Base-by-base conservation (phyloP, 1,140 invertebrate genomes). In the Trypoxylus dichotomus region DNA sequence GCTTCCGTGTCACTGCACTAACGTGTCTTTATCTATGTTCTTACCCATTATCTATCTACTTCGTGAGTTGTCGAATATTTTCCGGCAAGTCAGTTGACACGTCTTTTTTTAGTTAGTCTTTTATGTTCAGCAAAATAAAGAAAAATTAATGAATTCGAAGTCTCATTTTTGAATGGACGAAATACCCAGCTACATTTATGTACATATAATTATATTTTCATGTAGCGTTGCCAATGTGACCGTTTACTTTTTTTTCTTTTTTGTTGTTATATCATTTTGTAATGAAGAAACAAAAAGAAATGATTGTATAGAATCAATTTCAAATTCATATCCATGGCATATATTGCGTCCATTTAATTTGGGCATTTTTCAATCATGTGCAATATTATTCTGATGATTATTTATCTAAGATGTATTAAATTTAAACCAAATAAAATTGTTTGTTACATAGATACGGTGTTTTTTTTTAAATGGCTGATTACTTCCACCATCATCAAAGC, bases 351-450 rank as follows among this genome's bases (percentile, higher is more conserved):
- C 83, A 84, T 84, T 85, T 84, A 81, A 85, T 80, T 80, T 83
- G 83, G 81, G 82, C 83, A 84, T 82, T 83, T 82, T 85, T 84
- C 81, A 84, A 83, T 84, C 81, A 85, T 84, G 85, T 86, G 85
- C 85, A 86, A 86, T 86, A 86, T 86, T 84, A 84, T 84, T 84
- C 82, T 84, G 81, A 84, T 71, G 71, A 81, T 85, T 85, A 84
- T 84, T 84, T 85, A 84, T 85, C 83, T 85, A 85, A 82, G 79
- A 84, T 86, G 85, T 86, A 86, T 85, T 85, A 83, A 85, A 83
- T 85, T 85, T 84, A 86, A 85, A 85, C 84, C 85, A 86, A 86
- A 86, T 85, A 86, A 86, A 86, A 84, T 82, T 86, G 85, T 86
- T 86, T 86, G 84, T 86, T 86, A 86, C 84, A 85, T 77, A 42